Evolutionary conservation across 2,888 invertebrate genomes (phyloP), one percentile per base, ranked within the genome.

Genomic region (Aspidiotus destructor): DNA sequence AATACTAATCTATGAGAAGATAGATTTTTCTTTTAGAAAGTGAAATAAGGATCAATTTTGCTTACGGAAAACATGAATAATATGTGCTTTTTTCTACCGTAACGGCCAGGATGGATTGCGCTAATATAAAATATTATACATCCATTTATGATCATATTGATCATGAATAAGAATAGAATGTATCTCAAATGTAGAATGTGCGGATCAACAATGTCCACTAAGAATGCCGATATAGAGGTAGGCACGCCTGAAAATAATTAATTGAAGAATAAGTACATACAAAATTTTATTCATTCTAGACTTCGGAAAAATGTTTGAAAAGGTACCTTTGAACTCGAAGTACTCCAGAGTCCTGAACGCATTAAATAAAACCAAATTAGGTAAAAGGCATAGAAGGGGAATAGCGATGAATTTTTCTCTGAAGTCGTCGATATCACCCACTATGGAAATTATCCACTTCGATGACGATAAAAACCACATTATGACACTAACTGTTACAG

Each of bases 301-400:
- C 28, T 28, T 3, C 28, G 5, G 28, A 28, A 28, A 5, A 28
- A 28, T 28, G 28, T 28, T 28, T 5, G 28, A 5, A 5, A 3
- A 28, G 28, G 8, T 63, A 63, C 63, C 63, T 55, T 63, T 63
- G 11, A 54, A 15, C 16, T 63, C 54, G 41, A 63, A 63, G 41
- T 54, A 63, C 16, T 53, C 28, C 41, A 63, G 15, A 0, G 63
- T 41, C 41, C 54, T 63, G 10, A 63, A 55, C 13, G 63, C 54
- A 16, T 63, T 63, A 10, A 41, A 63, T 28, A 63, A 10, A 8
- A 63, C 63, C 41, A 63, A 55, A 63, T 63, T 63, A 8, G 63
- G 63, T 15, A 41, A 9, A 13, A 63, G 15, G 41, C 63, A 63
- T 7, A 63, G 41, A 13, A 63, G 54, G 8, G 6, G 10, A 11